Evolutionary conservation across 2,797 vertebrate genomes (phyloP), one percentile per base, ranked within the genome.

Genomic region (Vireo griseus): DNA sequence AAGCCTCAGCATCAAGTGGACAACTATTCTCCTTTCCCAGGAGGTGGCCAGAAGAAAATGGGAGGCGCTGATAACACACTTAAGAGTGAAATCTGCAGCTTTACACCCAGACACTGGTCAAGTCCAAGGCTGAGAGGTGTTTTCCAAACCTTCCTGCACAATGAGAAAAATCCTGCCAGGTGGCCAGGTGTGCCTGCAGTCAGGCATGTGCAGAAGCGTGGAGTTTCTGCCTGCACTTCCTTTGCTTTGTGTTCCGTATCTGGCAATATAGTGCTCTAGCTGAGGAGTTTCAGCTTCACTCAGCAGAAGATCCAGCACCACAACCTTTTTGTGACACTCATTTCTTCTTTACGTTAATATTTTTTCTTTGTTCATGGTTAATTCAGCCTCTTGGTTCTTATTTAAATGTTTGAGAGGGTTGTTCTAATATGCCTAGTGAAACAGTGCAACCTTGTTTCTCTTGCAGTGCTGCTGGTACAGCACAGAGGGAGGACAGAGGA

Each of bases 401-500:
- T 33, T 89, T 71, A 72, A 54, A 13, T 44, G 12, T 51, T 83
- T 47, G 21, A 37, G 52, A 8, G 7, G 1, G 1, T 29, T 48
- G 62, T 80, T 84, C 40, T 1, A 39, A 33, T 67, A 54, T 24
- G 29, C 3, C 18, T 6, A 63, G 6, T 17, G 68, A 82, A 79
- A 69, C 31, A 54, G 17, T 81, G 29, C 39, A 40, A 45, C n/a
- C 62, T 3, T 28, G 21, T 79, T 91, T 73, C 57, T 68, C 12
- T 71, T 76, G n/a, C 33, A 44, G 19, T 31, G 51, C 35, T 87
- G n/a, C 28, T 87, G 37, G 13, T 69, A 33, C 4, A 84, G 21
- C 52, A 52, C 1, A 0, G 1, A 58, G 31, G 17, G 62, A 68
- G 11, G 31, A 42, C 1, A 2, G 61, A 86, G 7, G 13, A 33